phyloP scores from a whole-genome alignment of 2,113 vertebrate genomes.

The Indri indri region DNA sequence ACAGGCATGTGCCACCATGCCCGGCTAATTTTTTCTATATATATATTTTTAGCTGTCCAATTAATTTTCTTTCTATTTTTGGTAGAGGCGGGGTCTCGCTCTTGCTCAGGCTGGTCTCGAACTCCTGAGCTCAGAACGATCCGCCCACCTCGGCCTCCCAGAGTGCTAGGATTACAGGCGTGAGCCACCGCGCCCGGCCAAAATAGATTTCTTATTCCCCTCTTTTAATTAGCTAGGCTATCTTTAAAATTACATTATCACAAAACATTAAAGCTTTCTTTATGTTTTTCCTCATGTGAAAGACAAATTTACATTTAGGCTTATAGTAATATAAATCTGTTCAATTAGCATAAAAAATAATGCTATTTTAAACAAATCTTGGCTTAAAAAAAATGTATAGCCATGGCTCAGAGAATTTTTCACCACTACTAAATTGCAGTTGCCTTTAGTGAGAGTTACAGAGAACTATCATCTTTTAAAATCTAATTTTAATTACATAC shows the following conservation, averaged over 20 bases:
- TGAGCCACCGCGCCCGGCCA: too few relatives aligned
- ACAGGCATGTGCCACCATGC: too few relatives aligned
- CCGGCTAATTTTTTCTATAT: too few relatives aligned
- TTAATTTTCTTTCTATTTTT: too few relatives aligned
- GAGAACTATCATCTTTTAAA: not conserved
- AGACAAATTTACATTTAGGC: not conserved
- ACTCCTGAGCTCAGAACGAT: too few relatives aligned
- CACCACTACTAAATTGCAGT: not conserved
- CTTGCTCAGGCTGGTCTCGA: too few relatives aligned
- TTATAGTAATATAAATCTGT: not conserved
- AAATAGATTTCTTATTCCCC: not conserved
- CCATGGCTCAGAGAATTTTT: not conserved
- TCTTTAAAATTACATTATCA: constrained; percentile 26
- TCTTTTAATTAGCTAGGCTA: not conserved
- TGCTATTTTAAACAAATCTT: not conserved
- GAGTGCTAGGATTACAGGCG: too few relatives aligned
- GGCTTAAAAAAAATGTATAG: not conserved
- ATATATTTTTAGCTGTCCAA: too few relatives aligned
- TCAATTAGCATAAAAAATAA: constrained; percentile 9
- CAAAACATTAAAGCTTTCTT: not conserved
- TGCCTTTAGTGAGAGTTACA: constrained; percentile 1
- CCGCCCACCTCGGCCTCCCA: too few relatives aligned
- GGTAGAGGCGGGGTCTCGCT: too few relatives aligned
- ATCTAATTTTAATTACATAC: not conserved
- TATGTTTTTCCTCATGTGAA: not conserved